phyloP scores from a whole-genome alignment of 2,113 vertebrate species.

The Numida meleagris region DNA sequence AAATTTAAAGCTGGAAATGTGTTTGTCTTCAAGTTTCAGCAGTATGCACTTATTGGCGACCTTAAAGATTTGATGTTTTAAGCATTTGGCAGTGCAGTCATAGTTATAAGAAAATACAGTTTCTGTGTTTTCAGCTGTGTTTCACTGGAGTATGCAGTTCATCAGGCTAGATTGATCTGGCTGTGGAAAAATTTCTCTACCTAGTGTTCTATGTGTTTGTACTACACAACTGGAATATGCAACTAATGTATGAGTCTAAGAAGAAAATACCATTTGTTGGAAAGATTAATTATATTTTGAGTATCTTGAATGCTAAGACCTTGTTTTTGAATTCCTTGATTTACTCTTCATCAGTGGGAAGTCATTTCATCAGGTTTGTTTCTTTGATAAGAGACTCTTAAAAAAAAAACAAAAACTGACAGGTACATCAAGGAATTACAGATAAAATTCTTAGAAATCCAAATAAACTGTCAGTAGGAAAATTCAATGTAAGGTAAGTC shows the following conservation, averaged over 20 bases:
- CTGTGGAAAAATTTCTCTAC: neutral
- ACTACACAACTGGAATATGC: neutral
- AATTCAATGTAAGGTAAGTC: neutral
- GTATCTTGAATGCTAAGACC: neutral
- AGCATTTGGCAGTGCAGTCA: fast-evolving
- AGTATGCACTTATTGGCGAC: neutral
- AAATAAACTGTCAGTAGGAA: neutral
- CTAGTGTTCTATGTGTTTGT: neutral
- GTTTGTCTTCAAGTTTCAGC: neutral
- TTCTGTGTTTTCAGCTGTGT: neutral
- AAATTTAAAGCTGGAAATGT: neutral
- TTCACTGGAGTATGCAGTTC: neutral
- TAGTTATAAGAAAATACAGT: neutral
- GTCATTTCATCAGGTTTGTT: neutral
- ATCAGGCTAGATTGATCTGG: neutral
- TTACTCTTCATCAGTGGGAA: neutral
- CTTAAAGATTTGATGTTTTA: neutral
- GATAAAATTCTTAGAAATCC: neutral
- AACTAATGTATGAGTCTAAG: neutral
- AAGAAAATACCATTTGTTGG: neutral
- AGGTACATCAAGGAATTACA: neutral
- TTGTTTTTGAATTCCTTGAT: neutral
- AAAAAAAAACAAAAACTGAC: neutral
- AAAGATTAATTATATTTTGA: neutral
- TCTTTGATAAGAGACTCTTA: neutral